Conservation (phyloP, 2,888 invertebrate species). For the Scaptomyza cyrtandrae region DNA sequence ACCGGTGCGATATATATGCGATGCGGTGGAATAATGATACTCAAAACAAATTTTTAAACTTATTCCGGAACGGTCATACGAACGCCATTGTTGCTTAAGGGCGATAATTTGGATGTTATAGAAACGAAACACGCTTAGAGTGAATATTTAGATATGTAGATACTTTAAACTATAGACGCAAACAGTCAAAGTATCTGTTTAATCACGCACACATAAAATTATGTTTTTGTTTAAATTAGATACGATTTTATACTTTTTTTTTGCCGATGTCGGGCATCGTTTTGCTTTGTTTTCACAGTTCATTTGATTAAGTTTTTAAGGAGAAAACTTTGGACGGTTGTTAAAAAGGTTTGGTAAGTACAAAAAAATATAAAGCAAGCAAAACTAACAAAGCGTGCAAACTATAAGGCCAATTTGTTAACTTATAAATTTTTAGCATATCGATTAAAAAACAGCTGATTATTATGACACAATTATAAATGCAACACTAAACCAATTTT, state of each 20-base stretch:
- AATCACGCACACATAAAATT: not conserved
- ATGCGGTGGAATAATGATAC: slow-evolving; percentile 38
- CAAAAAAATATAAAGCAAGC: slow-evolving; percentile 15
- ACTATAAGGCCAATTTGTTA: slow-evolving; percentile 2
- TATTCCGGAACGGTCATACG: slow-evolving; percentile 42
- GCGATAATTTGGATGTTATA: not conserved
- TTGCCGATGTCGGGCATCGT: slow-evolving; percentile 5
- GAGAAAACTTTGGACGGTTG: not conserved
- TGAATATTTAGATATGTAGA: not conserved
- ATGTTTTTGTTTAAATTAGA: not conserved
- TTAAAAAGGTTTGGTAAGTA: slow-evolving; percentile 13
- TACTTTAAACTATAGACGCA: slow-evolving; percentile 17
- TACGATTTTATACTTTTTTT: slow-evolving; percentile 3
- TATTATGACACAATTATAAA: too few relatives aligned
- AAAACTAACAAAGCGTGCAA: slow-evolving; percentile 45
- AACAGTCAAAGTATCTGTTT: slow-evolving; percentile 15
- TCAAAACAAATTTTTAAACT: slow-evolving; percentile 16
- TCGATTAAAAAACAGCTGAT: not conserved
- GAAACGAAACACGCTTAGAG: slow-evolving; percentile 5
- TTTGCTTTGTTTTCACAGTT: slow-evolving; percentile 27
- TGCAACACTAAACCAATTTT: not conserved
- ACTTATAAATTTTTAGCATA: not conserved
- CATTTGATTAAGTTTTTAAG: slow-evolving; percentile 54
- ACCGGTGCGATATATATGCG: slow-evolving; percentile 9
- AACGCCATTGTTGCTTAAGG: slow-evolving; percentile 28